phyloP scores from a whole-genome alignment of 2,797 vertebrate genomes.

The Kryptolebias ocellatus region DNA sequence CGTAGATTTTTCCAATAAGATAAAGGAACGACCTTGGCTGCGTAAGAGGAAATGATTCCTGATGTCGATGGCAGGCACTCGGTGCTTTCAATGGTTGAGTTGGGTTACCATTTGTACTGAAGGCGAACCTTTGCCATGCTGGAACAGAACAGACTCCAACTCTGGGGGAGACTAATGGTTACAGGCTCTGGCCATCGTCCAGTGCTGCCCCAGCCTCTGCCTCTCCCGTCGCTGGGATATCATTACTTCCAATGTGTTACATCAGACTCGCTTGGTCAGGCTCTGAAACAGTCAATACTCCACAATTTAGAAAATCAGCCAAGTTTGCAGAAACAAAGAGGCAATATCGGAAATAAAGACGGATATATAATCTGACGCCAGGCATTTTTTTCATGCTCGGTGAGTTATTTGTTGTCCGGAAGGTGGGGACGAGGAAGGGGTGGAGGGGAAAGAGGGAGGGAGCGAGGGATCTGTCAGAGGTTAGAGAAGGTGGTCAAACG shows the following conservation, averaged over 20 bases:
- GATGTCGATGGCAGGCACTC: conserved; percentile 54
- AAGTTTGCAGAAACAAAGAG: conserved; percentile 84
- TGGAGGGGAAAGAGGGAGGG: conserved; percentile 20
- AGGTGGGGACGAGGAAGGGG: conserved; percentile 49
- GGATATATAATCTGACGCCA: conserved; percentile 80
- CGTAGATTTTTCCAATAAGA: conserved; percentile 25
- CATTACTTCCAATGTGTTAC: conserved; percentile 80
- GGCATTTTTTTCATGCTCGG: conserved; percentile 65
- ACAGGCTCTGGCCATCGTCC: conserved; percentile 74
- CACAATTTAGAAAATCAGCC: conserved; percentile 85
- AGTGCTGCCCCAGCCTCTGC: conserved; percentile 68
- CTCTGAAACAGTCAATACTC: conserved; percentile 81
- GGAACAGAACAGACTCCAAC: conserved; percentile 60
- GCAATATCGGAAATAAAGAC: conserved; percentile 83
- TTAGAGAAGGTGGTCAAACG: conserved; percentile 67
- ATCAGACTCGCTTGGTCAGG: conserved; percentile 80
- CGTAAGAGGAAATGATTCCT: conserved; percentile 16
- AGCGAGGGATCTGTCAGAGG: conserved; percentile 67
- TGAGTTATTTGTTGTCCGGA: conserved; percentile 78
- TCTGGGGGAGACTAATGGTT: conserved; percentile 76
- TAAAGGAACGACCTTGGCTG: conserved; percentile 55
- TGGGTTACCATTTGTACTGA: conserved; percentile 69
- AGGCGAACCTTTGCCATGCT: conserved; percentile 48
- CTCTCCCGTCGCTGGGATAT: conserved; percentile 72
- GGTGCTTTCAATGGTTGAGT: conserved; percentile 70